These are phyloP conservation scores for Entelurus aequoreus DNA, from an alignment of 2,113 vertebrate genomes.

Conservation along the genomic window DNA sequence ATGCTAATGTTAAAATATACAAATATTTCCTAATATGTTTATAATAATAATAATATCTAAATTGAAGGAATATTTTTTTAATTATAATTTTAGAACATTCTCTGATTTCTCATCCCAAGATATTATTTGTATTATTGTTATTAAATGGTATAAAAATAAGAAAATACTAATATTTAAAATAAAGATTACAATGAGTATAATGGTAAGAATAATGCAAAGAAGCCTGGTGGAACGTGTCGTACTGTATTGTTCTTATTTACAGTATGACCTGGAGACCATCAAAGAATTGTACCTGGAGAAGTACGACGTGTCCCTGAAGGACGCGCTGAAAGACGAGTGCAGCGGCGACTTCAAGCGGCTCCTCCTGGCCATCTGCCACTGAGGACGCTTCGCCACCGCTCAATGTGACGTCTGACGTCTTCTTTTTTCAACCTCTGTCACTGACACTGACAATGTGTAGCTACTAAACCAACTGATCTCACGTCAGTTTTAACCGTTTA, in stretches of 20 bases:
- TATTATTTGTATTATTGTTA: too few relatives aligned
- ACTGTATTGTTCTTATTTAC: background rate
- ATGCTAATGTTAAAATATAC: too few relatives aligned
- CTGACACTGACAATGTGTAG: background rate
- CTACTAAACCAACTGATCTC: background rate
- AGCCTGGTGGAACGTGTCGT: background rate
- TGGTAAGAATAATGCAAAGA: too few relatives aligned
- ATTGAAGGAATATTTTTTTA: too few relatives aligned
- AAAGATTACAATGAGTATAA: too few relatives aligned
- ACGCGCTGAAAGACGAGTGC: slow-evolving; percentile 72
- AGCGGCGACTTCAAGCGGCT: slow-evolving; percentile 76
- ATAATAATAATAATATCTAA: too few relatives aligned
- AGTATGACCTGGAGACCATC: slow-evolving; percentile 77
- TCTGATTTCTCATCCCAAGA: too few relatives aligned
- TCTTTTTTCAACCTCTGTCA: background rate
- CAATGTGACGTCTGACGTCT: background rate
- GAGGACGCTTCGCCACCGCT: slow-evolving; percentile 4
- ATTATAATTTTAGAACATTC: too few relatives aligned
- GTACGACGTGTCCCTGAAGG: slow-evolving; percentile 75
- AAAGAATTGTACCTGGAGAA: slow-evolving; percentile 78
- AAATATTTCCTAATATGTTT: too few relatives aligned
- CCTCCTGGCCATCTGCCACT: slow-evolving; percentile 74
- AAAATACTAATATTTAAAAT: too few relatives aligned
- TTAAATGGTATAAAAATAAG: too few relatives aligned
- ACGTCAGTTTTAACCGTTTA: background rate